Base-by-base conservation (phyloP, 2,888 invertebrate species). In the Drosophila conformis region DNA sequence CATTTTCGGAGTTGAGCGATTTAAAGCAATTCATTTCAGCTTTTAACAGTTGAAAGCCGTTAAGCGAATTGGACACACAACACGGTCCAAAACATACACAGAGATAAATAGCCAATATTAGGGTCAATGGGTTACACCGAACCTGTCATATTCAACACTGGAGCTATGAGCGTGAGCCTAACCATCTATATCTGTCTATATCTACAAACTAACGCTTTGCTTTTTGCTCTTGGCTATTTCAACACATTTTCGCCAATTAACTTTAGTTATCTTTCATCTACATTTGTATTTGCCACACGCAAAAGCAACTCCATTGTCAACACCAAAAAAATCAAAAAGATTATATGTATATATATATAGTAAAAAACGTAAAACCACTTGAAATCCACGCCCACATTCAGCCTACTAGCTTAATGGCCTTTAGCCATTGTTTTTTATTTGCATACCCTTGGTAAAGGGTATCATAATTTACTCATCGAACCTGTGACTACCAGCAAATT, bases 171-270 rank as follows among this genome's bases (percentile, higher is more conserved):
- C 38, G 38, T 35, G 15, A n/a, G 38, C 13, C 7, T 15, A 27
- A 18, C 35, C 21, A 35, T 21, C 18, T 42, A 33, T 46, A 25
- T 57, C 27, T 5, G 1, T 27, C 27, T 27, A 5, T 27, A 29
- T 29, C 6, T 29, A 7, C 15, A 8, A 42, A 21, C 42, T 46
- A 46, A 25, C 15, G 15, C 46, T 46, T 42, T 13, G 21, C 46
- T 25, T 25, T 25, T 38, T 13, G 40, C 36, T 62, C 73, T 61
- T 35, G 59, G 33, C 64, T 65, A 63, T 77, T 70, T 71, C 59
- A 61, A 69, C 59, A 79, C 76, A 65, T 73, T 79, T 74, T 70
- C 48, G 76, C 77, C 82, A 81, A 81, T 81, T 80, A 81, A 74
- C 73, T 74, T 74, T 59, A 69, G 67, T 70, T 74, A 73, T 82